Conservation (phyloP, 2,113 vertebrate genomes). For the Brienomyrus brachyistius region DNA sequence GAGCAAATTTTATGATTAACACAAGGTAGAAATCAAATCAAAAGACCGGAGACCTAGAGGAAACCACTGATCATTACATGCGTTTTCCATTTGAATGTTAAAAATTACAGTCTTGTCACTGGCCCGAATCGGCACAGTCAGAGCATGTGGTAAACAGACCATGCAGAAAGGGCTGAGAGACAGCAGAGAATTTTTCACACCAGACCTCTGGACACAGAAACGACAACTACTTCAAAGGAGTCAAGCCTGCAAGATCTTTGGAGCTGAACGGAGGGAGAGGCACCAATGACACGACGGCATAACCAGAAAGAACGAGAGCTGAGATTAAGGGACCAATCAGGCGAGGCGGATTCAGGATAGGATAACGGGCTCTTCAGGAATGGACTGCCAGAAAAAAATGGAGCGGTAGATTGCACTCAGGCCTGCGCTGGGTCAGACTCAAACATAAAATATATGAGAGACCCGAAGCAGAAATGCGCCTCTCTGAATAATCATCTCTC, state of each 20-base stretch:
- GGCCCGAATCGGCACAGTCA: background rate
- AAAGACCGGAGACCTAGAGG: background rate
- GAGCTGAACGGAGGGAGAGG: background rate
- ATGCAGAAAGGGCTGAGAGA: background rate
- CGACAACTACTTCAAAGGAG: background rate
- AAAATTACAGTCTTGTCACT: background rate
- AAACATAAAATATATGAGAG: background rate
- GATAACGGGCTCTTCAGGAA: background rate
- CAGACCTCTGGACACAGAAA: background rate
- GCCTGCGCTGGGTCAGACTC: background rate
- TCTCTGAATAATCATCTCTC: background rate
- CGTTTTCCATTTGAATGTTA: background rate
- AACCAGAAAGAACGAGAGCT: background rate
- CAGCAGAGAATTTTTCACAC: background rate
- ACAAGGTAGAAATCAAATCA: background rate
- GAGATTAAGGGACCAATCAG: background rate
- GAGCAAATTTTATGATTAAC: background rate
- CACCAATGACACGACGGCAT: background rate
- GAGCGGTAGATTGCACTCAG: background rate
- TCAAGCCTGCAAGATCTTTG: background rate
- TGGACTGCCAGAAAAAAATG: background rate
- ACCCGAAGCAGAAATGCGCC: background rate
- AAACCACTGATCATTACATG: background rate
- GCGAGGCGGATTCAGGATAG: background rate
- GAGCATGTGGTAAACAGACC: background rate